Conservation (phyloP, 1,140 invertebrate genomes). For the Saccostrea glomerata region DNA sequence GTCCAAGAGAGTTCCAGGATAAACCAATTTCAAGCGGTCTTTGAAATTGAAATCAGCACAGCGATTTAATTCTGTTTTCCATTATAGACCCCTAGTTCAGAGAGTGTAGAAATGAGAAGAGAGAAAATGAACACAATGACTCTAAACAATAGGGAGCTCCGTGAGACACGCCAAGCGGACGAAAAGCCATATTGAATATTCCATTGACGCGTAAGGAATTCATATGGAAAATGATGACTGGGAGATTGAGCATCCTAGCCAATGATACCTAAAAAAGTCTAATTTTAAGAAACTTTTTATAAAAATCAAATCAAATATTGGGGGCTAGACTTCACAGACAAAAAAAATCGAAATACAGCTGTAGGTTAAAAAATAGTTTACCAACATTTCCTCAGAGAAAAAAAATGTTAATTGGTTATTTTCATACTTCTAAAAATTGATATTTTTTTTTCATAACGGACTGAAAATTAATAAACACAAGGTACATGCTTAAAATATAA, state of each 20-base stretch:
- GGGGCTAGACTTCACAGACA: background rate
- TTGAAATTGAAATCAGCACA: constrained; percentile 59
- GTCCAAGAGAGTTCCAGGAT: constrained; percentile 18
- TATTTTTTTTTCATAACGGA: too few species aligned
- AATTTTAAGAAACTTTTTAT: background rate
- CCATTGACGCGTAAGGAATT: constrained; percentile 51
- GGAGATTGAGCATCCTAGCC: background rate
- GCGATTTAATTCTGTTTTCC: constrained; percentile 59
- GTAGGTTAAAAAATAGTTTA: background rate
- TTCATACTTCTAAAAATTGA: too few species aligned
- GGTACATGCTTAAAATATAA: too few species aligned
- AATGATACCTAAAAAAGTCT: background rate
- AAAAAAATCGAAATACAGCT: background rate
- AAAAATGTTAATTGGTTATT: too few species aligned
- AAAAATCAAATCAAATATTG: too few species aligned
- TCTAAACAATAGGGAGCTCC: constrained; percentile 47
- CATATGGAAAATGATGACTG: constrained; percentile 37
- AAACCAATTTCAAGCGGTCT: constrained; percentile 51
- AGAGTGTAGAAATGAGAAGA: constrained; percentile 56
- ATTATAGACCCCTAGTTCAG: constrained; percentile 54
- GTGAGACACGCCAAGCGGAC: constrained; percentile 46
- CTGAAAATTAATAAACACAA: too few species aligned
- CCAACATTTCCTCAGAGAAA: background rate
- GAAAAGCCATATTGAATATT: constrained; percentile 55
- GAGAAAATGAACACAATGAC: constrained; percentile 33